Base-by-base conservation (phyloP, 2,797 vertebrate genomes). In the Danio kyathit region DNA sequence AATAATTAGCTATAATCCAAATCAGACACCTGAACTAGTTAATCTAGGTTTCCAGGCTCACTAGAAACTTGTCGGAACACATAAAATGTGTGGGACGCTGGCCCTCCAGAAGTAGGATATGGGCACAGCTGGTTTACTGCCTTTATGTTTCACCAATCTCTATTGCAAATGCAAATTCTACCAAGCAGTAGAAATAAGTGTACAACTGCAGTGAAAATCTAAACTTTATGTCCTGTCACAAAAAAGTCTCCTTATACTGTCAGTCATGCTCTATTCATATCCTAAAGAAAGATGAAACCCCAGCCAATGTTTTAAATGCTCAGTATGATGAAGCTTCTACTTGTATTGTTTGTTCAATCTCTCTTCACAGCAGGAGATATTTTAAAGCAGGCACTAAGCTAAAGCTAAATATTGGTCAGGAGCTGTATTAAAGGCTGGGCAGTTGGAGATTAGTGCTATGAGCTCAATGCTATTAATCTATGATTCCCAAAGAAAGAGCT, bases 311-410 rank as follows among this genome's bases (percentile, higher is more conserved):
- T 60, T 77, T 52, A 67, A 19, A 19, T 7, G 57, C 59, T 29
- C 19, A 67, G 14, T 19, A 21, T 40, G 3, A 49, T 16, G 56
- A 17, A 61, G 12, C 19, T 71, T 59, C 38, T 54, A 5, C 65
- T 46, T 80, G 21, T 0, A 5, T 11, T 8, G 17, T 63, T 29
- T 63, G 11, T 57, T 43, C 6, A 1, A n/a, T n/a, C 21, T 21
- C 16, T 74, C 43, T 60, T 74, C 10, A 14, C 43, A 41, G 44
- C 72, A 74, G 51, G 44, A 57, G 13, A 44, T 11, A 14, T 72
- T 46, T 61, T 49, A 49, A 60, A 71, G 65, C 13, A 41, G 40
- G 44, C 41, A 78, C 61, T 54, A 74, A 78, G 13, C 60, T 65
- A 16, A 66, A 17, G 52, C 16, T 51, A 54, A 49, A 48, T 41